phyloP scores from a whole-genome alignment of 2,113 vertebrate genomes.

The Calidris pygmaea region DNA sequence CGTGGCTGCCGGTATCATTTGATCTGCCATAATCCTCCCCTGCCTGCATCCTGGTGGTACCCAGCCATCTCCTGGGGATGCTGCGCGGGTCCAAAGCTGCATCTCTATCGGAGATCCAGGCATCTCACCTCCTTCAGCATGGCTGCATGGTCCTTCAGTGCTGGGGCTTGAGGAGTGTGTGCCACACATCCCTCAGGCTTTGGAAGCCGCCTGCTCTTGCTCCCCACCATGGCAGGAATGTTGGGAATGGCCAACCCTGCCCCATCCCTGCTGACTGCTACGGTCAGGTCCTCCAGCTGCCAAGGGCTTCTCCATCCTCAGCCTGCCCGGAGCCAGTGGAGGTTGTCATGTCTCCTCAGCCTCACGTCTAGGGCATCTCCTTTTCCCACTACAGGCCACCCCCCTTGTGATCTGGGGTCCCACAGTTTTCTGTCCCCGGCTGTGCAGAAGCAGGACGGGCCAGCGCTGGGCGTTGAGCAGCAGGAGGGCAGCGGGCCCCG shows the following conservation, averaged over 20 bases:
- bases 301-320: not conserved
- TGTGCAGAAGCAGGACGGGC: not conserved
- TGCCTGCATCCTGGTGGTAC: not conserved
- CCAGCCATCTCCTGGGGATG: not conserved
- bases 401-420: rapidly evolving
- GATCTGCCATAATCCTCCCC: not conserved
- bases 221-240: rapidly evolving
- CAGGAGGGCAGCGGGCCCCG: not conserved
- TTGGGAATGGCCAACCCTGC: rapidly evolving
- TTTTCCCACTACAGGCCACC: not conserved
- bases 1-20: not conserved
- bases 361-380: rapidly evolving
- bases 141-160: rapidly evolving
- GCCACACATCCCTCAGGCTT: not conserved
- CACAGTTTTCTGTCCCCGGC: not conserved
- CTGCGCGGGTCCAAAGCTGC: not conserved
- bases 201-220: not conserved
- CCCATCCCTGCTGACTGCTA: not conserved
- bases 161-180: rapidly evolving
- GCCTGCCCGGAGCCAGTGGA: not conserved
- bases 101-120: rapidly evolving
- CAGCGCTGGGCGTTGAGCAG: not conserved
- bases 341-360: not conserved
- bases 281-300: not conserved
- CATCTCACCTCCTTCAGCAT: not conserved